Evolutionary conservation across 2,888 invertebrate species (phyloP).

Genomic region (Macrophya alboannulata): DNA sequence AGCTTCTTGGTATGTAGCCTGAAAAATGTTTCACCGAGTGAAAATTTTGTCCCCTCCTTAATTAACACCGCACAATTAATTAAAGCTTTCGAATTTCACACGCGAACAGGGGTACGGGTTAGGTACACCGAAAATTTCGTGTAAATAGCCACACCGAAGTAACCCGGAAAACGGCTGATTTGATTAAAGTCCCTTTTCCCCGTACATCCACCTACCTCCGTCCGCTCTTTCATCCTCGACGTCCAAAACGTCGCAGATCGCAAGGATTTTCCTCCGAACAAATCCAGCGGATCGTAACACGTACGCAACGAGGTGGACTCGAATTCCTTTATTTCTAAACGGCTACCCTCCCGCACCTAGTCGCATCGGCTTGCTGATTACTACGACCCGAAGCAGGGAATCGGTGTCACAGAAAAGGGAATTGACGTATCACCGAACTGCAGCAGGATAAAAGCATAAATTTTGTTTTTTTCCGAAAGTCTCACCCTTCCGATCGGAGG

Average conservation of each 20-base stretch:
- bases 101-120: background rate
- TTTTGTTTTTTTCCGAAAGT: background rate
- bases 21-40: background rate
- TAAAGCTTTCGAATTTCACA: conserved; percentile 17
- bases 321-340: background rate
- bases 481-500: background rate
- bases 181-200: conserved; percentile 35
- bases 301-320: background rate
- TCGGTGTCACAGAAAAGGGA: background rate
- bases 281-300: background rate
- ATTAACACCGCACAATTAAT: conserved; percentile 24
- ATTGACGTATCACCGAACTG: background rate
- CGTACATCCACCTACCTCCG: background rate
- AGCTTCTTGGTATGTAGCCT: background rate
- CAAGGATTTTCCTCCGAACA: background rate
- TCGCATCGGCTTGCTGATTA: background rate
- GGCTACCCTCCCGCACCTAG: background rate
- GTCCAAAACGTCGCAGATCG: background rate
- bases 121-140: background rate
- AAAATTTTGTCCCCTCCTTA: conserved; percentile 21
- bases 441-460: conserved; percentile 4
- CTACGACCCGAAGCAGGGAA: background rate
- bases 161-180: conserved; percentile 16
- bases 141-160: conserved; percentile 14
- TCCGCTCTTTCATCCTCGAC: background rate